Evolutionary conservation across 1,140 invertebrate species (phyloP).

Genomic region (Drosophila teissieri): DNA sequence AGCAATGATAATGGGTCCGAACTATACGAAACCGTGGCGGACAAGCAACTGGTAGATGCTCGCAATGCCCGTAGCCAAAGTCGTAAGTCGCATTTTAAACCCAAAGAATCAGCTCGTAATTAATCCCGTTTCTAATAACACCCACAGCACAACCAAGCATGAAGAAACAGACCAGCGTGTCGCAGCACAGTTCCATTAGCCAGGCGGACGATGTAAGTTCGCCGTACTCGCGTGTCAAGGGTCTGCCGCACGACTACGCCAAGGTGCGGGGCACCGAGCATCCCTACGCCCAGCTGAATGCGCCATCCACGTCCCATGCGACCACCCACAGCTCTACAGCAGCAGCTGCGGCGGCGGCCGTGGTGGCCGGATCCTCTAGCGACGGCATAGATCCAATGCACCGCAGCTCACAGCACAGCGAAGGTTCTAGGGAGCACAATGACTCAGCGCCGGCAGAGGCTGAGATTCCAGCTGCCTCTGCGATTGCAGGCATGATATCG

Average conservation of each 20-base stretch:
- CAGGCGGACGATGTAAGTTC: slow-evolving; percentile 87
- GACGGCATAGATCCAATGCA: slow-evolving; percentile 54
- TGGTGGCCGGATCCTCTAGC: slow-evolving; percentile 19
- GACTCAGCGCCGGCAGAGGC: slow-evolving; percentile 56
- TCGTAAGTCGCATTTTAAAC: slow-evolving; percentile 52
- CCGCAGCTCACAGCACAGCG: slow-evolving; percentile 60
- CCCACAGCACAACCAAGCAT: slow-evolving; percentile 69
- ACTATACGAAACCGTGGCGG: slow-evolving; percentile 89
- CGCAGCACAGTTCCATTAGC: slow-evolving; percentile 87
- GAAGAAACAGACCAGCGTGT: slow-evolving; percentile 85
- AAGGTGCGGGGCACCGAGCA: slow-evolving; percentile 86
- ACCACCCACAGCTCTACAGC: slow-evolving; percentile 39
- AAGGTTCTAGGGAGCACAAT: slow-evolving; percentile 53
- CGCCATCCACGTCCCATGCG: slow-evolving; percentile 67
- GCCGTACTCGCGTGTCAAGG: slow-evolving; percentile 87
- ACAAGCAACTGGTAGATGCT: slow-evolving; percentile 84
- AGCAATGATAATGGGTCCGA: slow-evolving; percentile 87
- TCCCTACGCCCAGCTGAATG: slow-evolving; percentile 89
- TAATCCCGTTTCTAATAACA: neutral
- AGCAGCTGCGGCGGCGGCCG: slow-evolving; percentile 45
- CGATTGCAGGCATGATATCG: slow-evolving; percentile 92
- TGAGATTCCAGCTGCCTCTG: slow-evolving; percentile 91
- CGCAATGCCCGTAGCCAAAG: slow-evolving; percentile 70
- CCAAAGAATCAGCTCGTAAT: neutral
- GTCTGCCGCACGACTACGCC: slow-evolving; percentile 85